Evolutionary conservation across 2,797 vertebrate species (phyloP).

Genomic region (Rhynchonycteris naso): DNA sequence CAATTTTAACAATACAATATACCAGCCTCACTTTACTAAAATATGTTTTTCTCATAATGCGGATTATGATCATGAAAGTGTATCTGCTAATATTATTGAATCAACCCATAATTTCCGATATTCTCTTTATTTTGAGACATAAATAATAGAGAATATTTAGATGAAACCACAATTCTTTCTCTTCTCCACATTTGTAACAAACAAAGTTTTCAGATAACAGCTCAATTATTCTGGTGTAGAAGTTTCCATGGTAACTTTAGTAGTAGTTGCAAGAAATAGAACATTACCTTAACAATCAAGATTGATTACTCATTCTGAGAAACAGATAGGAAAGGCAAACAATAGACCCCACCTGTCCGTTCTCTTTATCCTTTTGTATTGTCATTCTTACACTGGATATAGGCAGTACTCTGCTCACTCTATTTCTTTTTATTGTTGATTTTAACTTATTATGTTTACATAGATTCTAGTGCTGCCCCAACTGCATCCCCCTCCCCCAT

Average conservation of each 20-base stretch:
- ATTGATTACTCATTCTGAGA: slow-evolving; percentile 24
- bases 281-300: slow-evolving; percentile 41
- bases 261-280: not conserved
- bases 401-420: not conserved
- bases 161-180: not conserved
- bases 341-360: not conserved
- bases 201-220: not conserved
- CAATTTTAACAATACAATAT: not conserved
- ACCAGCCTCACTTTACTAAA: not conserved
- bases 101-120: not conserved
- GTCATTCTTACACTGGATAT: not conserved
- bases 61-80: not conserved
- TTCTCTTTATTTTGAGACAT: not conserved
- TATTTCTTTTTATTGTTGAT: too few species aligned
- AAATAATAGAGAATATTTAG: slow-evolving; percentile 18
- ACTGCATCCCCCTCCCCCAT: too few species aligned
- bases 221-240: not conserved
- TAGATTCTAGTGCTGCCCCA: too few species aligned
- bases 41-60: not conserved
- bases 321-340: not conserved
- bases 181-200: not conserved
- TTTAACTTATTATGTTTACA: too few species aligned
- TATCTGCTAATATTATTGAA: not conserved
- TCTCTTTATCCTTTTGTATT: not conserved
- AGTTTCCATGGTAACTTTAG: slow-evolving; percentile 46